Evolutionary conservation across 2,888 invertebrate genomes (phyloP).

Genomic region (Carcina quercana): DNA sequence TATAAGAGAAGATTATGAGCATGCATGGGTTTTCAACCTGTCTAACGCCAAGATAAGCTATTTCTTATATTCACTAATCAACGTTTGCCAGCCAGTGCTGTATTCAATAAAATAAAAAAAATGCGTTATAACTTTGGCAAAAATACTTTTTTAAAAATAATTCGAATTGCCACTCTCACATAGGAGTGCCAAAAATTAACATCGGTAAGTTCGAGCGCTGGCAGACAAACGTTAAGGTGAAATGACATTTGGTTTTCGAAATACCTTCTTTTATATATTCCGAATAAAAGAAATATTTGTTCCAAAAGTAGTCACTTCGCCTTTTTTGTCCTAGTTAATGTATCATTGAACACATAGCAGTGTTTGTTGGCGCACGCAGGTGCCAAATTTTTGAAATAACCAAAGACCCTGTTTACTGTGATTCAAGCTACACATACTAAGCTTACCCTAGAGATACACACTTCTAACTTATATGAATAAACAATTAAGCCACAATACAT

Average conservation of each 20-base stretch:
- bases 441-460: slow-evolving; percentile 34
- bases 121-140: slow-evolving; percentile 54
- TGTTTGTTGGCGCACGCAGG: slow-evolving; percentile 40
- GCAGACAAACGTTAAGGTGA: slow-evolving; percentile 35
- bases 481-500: slow-evolving; percentile 17
- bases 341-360: slow-evolving; percentile 34
- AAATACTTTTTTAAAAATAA: slow-evolving; percentile 40
- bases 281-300: slow-evolving; percentile 48
- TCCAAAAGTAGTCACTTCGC: slow-evolving; percentile 17
- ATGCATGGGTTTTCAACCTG: slow-evolving; percentile 51
- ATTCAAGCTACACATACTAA: slow-evolving; percentile 33
- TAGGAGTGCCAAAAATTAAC: no score
- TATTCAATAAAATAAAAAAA: slow-evolving; percentile 48
- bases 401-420: slow-evolving; percentile 57
- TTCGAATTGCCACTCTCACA: no score
- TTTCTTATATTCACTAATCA: slow-evolving; percentile 32
- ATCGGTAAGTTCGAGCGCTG: no score
- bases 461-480: slow-evolving; percentile 25
- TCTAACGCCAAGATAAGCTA: slow-evolving; percentile 52
- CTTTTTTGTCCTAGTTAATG: slow-evolving; percentile 24
- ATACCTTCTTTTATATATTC: slow-evolving; percentile 45
- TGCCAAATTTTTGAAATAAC: slow-evolving; percentile 44
- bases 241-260: slow-evolving; percentile 32
- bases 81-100: slow-evolving; percentile 50
- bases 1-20: no score